phyloP scores from a whole-genome alignment of 2,797 vertebrate species.

The Phalloptychus januarius region DNA sequence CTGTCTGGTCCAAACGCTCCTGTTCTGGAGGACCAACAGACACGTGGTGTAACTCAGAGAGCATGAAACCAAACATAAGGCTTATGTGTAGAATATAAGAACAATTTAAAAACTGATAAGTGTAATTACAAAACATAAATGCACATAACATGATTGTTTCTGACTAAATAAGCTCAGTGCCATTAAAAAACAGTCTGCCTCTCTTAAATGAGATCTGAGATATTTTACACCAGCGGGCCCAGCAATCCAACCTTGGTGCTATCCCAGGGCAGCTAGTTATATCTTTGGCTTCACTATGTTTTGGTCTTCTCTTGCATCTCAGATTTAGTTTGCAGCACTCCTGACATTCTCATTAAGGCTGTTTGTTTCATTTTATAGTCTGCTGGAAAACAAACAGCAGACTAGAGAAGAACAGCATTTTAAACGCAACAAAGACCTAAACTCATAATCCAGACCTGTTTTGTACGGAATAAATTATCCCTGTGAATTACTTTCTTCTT shows the following conservation, averaged over 20 bases:
- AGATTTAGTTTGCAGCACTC: constrained; percentile 9
- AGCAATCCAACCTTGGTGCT: neutral
- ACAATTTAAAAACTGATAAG: neutral
- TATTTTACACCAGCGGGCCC: neutral
- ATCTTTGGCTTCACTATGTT: constrained; percentile 18
- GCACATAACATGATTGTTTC: neutral
- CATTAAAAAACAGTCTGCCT: neutral
- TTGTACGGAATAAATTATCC: neutral
- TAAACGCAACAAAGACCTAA: neutral
- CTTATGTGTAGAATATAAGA: neutral
- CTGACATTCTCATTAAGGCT: neutral
- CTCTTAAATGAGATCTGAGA: constrained; percentile 5
- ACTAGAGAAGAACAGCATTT: neutral
- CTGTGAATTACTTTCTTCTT: neutral
- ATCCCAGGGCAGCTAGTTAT: neutral
- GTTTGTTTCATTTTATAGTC: neutral
- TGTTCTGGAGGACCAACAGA: constrained; percentile 30
- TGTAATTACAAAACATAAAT: neutral
- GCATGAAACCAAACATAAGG: neutral
- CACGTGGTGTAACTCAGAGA: neutral
- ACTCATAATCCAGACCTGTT: neutral
- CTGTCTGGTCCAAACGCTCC: constrained; percentile 13
- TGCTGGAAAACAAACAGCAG: neutral
- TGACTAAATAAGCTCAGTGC: neutral
- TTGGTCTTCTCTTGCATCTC: constrained; percentile 14